Evolutionary conservation across 2,113 vertebrate genomes (phyloP), one percentile per base, ranked within the genome.

Genomic region (Halichoerus grypus): DNA sequence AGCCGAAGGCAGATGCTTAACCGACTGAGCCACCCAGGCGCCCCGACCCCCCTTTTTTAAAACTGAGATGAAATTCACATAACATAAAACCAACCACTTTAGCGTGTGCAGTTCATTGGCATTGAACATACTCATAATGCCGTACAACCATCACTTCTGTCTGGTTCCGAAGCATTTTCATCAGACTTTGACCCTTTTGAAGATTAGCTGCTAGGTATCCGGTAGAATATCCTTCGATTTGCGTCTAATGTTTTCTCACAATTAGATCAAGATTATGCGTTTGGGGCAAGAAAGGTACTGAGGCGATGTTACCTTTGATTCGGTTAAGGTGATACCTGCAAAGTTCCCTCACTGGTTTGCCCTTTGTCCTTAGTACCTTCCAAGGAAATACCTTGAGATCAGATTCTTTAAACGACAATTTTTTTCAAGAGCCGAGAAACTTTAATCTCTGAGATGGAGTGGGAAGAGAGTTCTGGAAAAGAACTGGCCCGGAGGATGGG

Each of bases 191-290:
- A 36, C 12, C 13, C 72, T 81, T 10, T 14, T 13, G 55, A 8
- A 19, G 36, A 13, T 2, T 0, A 19, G 1, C 24, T 53, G 39
- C 21, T 42, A 0, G 1, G 11, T 5, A 0, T 11, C 36, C 55
- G 4, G 4, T 18, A 10, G 31, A n/a, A 1, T 16, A 1, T 0
- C 7, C 69, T 79, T n/a, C 22, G 0, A 6, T 15, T 5, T n/a
- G 15, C 4, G 4, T n/a, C 13, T 1, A 72, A 10, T 1, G 19
- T 65, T 79, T 74, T 55, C n/a, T 22, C 0, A 0, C 0, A 16
- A 18, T 67, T 15, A 31, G 39, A 14, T 7, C 15, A 22, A 61
- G 39, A 31, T 3, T 11, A 0, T 7, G 28, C 24, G 2, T 19
- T 83, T 4, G 5, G 18, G 69, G 28, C 67, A 28, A 21, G 36